Conservation (phyloP, 2,797 vertebrate genomes). For the Allobates femoralis region DNA sequence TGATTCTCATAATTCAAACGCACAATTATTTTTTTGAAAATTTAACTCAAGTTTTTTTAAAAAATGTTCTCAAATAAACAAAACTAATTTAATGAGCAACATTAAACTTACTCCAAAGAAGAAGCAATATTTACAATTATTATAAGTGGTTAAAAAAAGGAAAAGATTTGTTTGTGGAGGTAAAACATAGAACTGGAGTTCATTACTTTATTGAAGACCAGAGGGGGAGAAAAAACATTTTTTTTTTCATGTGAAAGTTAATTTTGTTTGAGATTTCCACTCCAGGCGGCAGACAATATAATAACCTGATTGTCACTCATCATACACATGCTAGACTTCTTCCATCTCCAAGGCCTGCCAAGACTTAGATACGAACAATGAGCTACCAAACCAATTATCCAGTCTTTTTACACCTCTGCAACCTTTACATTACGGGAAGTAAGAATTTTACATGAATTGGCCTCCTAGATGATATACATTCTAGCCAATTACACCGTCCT, state of each 20-base stretch:
- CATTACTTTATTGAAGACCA: not conserved
- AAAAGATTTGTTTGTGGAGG: not conserved
- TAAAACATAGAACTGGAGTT: not conserved
- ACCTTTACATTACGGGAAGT: not conserved
- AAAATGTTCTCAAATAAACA: not conserved
- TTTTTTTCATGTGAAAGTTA: not conserved
- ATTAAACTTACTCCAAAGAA: no score
- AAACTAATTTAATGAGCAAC: not conserved
- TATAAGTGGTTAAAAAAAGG: not conserved
- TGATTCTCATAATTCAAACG: no score
- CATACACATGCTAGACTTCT: slow-evolving; percentile 22
- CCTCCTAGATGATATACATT: not conserved
- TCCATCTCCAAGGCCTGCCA: not conserved
- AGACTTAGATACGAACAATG: not conserved
- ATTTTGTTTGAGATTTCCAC: not conserved
- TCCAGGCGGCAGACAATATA: slow-evolving; percentile 7
- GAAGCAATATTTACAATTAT: not conserved
- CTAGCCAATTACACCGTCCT: not conserved
- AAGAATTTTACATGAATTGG: slow-evolving; percentile 8
- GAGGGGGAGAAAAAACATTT: not conserved
- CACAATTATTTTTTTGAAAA: no score
- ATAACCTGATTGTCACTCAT: slow-evolving; percentile 18
- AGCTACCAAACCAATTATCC: slow-evolving; percentile 18
- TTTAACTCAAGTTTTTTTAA: no score
- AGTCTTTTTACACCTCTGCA: not conserved